Evolutionary conservation across 1,140 invertebrate species (phyloP).

Genomic region (Solen grandis): DNA sequence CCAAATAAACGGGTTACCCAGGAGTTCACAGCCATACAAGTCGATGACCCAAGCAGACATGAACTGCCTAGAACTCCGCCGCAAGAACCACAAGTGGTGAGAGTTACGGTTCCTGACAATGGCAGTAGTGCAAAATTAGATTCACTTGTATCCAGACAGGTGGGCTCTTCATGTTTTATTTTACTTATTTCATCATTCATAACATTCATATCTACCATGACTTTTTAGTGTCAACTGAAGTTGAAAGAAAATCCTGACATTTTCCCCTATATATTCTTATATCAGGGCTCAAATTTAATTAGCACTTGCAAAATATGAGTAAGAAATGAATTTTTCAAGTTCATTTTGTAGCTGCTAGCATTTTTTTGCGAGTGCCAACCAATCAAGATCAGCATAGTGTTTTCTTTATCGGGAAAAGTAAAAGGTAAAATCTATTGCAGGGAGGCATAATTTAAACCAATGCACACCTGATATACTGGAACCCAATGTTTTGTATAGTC

Average conservation of each 20-base stretch:
- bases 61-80: not conserved
- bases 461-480: too few relatives aligned
- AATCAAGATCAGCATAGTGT: too few relatives aligned
- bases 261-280: not conserved
- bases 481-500: too few relatives aligned
- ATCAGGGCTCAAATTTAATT: too few relatives aligned
- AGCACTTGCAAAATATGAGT: too few relatives aligned
- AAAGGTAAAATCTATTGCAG: too few relatives aligned
- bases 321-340: too few relatives aligned
- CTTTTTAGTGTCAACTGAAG: too few relatives aligned
- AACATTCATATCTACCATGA: not conserved
- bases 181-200: not conserved
- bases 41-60: constrained; percentile 17
- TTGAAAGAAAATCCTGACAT: not conserved
- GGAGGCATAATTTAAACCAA: too few relatives aligned
- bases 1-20: not conserved
- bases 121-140: constrained; percentile 12
- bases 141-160: constrained; percentile 37
- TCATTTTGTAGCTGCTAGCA: too few relatives aligned
- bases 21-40: constrained; percentile 45
- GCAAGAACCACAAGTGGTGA: not conserved
- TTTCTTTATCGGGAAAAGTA: too few relatives aligned
- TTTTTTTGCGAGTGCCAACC: too few relatives aligned
- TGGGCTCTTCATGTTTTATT: not conserved
- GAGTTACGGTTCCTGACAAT: not conserved